Evolutionary conservation across 2,888 invertebrate species (phyloP), one percentile per base, ranked within the genome.

Genomic region (Troides helena): DNA sequence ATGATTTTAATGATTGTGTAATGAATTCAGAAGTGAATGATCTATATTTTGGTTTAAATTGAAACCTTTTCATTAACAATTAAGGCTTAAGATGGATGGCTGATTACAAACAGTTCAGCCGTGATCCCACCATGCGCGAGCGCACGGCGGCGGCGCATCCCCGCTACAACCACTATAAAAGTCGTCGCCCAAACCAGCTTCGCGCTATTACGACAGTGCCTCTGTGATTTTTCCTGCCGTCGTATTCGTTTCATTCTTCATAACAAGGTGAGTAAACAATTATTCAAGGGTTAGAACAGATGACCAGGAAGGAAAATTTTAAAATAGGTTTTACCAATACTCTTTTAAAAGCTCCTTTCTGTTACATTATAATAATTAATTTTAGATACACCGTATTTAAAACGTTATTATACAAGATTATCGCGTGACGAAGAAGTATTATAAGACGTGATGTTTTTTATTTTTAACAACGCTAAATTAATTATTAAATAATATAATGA

Each of bases 181-280:
- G 87, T 83, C 86, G 77, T 82, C 83, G 86, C 78, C 85, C 81
- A 86, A 89, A 87, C 89, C 86, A 82, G 90, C 89, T 86, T 87
- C 91, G 91, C 89, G 91, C 90, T 92, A 92, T 92, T 91, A 92
- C 92, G 86, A 89, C 89, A 89, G 92, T 92, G 91, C 75, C 86
- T 87, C 87, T 90, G 92, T 92, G 89, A 87, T 90, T 90, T 90
- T 90, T 88, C 88, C 88, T 86, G 86, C 86, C 87, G 88, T 76
- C 81, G 83, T 85, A 86, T 87, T 87, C 85, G 85, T 87, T 87
- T 85, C 78, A 76, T 81, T 79, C 85, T 82, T 80, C 84, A 79
- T 72, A 75, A 82, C 81, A 90, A 90, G 92, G 92, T 92, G 87
- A 92, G 92, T 87, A 84, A 85, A 84, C 82, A 84, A 83, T 73